Base-by-base conservation (phyloP, 2,888 invertebrate genomes). In the Fragum whitleyi region DNA sequence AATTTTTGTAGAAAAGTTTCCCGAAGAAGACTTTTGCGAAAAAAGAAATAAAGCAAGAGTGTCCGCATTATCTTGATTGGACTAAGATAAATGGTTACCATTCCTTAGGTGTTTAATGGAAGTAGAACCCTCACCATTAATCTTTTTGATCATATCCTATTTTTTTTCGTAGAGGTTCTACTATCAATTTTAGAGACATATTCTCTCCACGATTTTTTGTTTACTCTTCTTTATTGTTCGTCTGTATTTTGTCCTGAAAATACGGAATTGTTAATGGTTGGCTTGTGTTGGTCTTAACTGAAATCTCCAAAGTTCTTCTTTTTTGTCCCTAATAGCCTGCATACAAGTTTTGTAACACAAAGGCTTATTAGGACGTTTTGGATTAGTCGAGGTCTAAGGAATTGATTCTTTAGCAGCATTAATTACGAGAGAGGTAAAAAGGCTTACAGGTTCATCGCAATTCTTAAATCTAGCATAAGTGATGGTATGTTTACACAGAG, bases 301-400 rank as follows among this genome's bases (percentile, higher is more conserved):
- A 59, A 59, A 59, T 2, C 26, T 26, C 19, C 29, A 28, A 14
- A 59, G 29, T 11, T 26, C 59, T 5, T 59, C 28, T 28, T 59
- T 59, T 59, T 29, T 59, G 59, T 59, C 59, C 16, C 19, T 26
- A 28, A 59, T 19, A 59, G 59, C 59, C 29, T 59, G 26, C 19
- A 28, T 59, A 29, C 59, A 28, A 26, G 23, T 29, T 28, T 59
- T 29, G 11, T 26, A 28, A 19, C 14, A 59, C 59, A 26, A 59
- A 59, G 59, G 59, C 29, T 59, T 59, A 19, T 29, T 11, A 29
- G 59, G 59, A 5, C 59, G 59, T 59, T 59, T 59, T 28, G 59
- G 59, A 2, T 59, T 29, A n/a, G n/a, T n/a, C n/a, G n/a, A n/a
- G n/a, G n/a, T n/a, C n/a, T n/a, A n/a, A n/a, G n/a, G n/a, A n/a